phyloP scores from a whole-genome alignment of 2,797 vertebrate species.

The Catostomus latipinnis region DNA sequence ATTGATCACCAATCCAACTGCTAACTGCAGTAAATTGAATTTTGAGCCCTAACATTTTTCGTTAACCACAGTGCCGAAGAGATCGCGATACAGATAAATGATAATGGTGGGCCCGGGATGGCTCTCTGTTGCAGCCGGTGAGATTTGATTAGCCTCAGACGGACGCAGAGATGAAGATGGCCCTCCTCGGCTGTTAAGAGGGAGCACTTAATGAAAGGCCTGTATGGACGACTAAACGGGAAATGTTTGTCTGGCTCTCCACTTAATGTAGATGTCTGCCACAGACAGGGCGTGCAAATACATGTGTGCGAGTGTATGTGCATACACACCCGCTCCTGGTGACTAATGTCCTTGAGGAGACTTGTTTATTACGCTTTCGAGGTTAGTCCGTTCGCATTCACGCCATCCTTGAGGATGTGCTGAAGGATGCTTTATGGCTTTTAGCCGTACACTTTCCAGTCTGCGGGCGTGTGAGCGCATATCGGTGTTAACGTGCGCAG shows the following conservation, averaged over 20 bases:
- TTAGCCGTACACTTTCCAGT: constrained; percentile 46
- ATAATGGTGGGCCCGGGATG: constrained; percentile 80
- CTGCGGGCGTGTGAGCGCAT: constrained; percentile 22
- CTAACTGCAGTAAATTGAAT: constrained; percentile 85
- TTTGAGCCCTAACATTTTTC: constrained; percentile 84
- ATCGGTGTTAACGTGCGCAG: constrained; percentile 22
- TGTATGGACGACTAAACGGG: constrained; percentile 76
- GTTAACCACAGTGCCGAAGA: constrained; percentile 84
- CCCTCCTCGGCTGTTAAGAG: constrained; percentile 76
- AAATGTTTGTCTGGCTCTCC: constrained; percentile 81
- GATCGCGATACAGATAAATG: constrained; percentile 84
- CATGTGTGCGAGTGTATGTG: background rate
- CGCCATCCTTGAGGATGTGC: constrained; percentile 45
- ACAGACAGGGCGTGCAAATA: background rate
- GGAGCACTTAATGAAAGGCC: constrained; percentile 84
- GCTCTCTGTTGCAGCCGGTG: constrained; percentile 77
- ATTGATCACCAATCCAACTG: constrained; percentile 84
- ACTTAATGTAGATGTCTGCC: constrained; percentile 70
- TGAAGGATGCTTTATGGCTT: constrained; percentile 45
- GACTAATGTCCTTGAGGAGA: constrained; percentile 38
- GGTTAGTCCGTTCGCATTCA: constrained; percentile 44
- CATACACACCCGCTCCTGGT: background rate
- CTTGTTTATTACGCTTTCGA: constrained; percentile 46
- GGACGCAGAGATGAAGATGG: constrained; percentile 75
- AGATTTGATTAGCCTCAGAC: constrained; percentile 84